Evolutionary conservation across 2,113 vertebrate genomes (phyloP).

Genomic region (Gambusia holbrooki): DNA sequence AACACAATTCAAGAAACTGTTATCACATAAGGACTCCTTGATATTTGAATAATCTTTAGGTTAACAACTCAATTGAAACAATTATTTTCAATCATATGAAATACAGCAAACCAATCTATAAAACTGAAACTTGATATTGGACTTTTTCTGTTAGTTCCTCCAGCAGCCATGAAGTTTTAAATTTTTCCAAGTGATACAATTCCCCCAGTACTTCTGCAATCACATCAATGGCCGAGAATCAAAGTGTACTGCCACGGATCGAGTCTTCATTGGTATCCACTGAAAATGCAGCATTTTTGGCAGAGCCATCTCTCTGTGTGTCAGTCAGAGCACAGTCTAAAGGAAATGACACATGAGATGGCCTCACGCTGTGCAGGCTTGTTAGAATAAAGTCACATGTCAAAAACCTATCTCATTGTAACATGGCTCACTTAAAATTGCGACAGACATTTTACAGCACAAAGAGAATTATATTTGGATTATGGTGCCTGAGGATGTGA

Average conservation of each 20-base stretch:
- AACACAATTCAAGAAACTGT: no score
- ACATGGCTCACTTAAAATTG: slow-evolving; percentile 65
- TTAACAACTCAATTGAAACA: neutral
- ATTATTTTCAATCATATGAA: no score
- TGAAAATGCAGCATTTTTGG: slow-evolving; percentile 18
- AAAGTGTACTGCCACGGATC: neutral
- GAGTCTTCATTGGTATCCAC: slow-evolving; percentile 14
- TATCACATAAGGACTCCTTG: neutral
- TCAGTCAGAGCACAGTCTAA: slow-evolving; percentile 44
- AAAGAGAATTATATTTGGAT: slow-evolving; percentile 57
- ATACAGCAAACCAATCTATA: neutral
- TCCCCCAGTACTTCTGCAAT: neutral
- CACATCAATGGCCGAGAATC: neutral
- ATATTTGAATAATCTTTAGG: neutral
- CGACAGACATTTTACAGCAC: slow-evolving; percentile 56
- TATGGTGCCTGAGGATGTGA: slow-evolving; percentile 38
- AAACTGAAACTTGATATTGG: neutral
- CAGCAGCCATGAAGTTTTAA: slow-evolving; percentile 13
- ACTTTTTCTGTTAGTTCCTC: slow-evolving; percentile 14
- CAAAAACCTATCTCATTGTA: slow-evolving; percentile 61
- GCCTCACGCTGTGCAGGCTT: slow-evolving; percentile 63
- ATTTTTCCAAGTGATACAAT: slow-evolving; percentile 13
- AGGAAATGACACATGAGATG: slow-evolving; percentile 64
- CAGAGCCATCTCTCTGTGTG: slow-evolving; percentile 21
- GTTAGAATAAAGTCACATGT: slow-evolving; percentile 62